Percentiles rank a stretch among this genome's conserved stretches.
phyloP scores from a whole-genome alignment of 2,113 vertebrate genomes.

The Ia io region DNA sequence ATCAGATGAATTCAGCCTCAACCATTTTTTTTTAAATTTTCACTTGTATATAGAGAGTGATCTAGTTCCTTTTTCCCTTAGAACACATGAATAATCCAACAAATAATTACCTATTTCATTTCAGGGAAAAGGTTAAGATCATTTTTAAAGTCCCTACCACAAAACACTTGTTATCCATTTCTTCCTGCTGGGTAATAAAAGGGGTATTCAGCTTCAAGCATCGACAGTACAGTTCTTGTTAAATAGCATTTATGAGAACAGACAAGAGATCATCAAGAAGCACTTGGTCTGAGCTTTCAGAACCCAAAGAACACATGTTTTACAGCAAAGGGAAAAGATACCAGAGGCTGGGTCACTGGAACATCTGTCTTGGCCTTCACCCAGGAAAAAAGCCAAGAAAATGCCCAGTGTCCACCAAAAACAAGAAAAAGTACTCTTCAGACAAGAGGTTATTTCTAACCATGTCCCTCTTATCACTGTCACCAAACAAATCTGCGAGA shows the following conservation, averaged over 20 bases:
- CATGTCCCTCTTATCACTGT: neutral
- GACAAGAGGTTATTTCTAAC: neutral
- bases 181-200: slow-evolving; percentile 2
- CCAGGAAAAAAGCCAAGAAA: neutral
- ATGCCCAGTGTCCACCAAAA: neutral
- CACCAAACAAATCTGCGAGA: neutral
- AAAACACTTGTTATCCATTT: slow-evolving; percentile 35
- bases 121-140: slow-evolving; percentile 4
- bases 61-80: neutral
- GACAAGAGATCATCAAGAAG: neutral
- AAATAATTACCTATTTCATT: neutral
- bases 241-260: slow-evolving; percentile 26
- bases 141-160: slow-evolving; percentile 17
- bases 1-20: neutral
- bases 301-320: neutral
- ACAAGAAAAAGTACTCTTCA: neutral
- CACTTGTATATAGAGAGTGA: neutral
- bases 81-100: neutral
- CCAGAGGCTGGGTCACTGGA: neutral
- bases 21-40: neutral
- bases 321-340: neutral
- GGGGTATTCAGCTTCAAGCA: neutral
- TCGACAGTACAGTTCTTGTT: neutral
- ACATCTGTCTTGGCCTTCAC: neutral
- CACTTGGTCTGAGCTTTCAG: neutral